These are phyloP conservation scores for Rhorus exstirpatorius DNA, from an alignment of 2,888 invertebrate species.

Conservation along the genomic window DNA sequence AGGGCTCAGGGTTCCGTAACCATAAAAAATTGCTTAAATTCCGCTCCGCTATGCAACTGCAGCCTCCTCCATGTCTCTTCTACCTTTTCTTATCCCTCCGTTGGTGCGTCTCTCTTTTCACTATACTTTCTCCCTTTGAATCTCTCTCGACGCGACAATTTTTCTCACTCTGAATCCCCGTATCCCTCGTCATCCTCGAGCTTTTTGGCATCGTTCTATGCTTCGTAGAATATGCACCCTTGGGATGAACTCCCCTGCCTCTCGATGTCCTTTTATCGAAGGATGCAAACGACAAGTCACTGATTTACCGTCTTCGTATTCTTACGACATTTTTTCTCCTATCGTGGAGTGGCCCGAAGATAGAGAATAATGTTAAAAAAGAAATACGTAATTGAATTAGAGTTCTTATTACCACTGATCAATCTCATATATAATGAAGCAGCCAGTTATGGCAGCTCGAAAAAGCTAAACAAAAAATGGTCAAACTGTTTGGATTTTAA, in stretches of 20 bases:
- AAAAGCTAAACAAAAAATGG: no score
- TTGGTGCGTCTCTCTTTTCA: constrained; percentile 10
- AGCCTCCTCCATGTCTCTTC: constrained; percentile 46
- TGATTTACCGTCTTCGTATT: constrained; percentile 82
- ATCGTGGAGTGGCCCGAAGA: no score
- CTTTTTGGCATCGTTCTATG: constrained; percentile 59
- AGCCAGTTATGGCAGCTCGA: no score
- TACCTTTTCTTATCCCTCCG: constrained; percentile 45
- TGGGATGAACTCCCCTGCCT: constrained; percentile 28
- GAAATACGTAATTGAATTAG: no score
- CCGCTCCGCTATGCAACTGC: constrained; percentile 74
- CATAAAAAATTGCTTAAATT: constrained; percentile 82
- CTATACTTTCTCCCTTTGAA: constrained; percentile 15
- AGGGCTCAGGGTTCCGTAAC: constrained; percentile 72
- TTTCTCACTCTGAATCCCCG: constrained; percentile 52
- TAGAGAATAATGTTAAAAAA: no score
- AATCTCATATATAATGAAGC: no score
- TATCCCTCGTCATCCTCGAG: constrained; percentile 14
- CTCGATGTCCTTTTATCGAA: constrained; percentile 69
- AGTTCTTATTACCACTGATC: no score
- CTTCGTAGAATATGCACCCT: constrained; percentile 15
- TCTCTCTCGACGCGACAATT: constrained; percentile 41
- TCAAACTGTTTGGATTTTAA: no score
- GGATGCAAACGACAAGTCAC: constrained; percentile 83
- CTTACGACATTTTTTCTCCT: constrained; percentile 73